Evolutionary conservation across 2,113 vertebrate species (phyloP), one percentile per base, ranked within the genome.

Genomic region (Psilopogon haemacephalus): DNA sequence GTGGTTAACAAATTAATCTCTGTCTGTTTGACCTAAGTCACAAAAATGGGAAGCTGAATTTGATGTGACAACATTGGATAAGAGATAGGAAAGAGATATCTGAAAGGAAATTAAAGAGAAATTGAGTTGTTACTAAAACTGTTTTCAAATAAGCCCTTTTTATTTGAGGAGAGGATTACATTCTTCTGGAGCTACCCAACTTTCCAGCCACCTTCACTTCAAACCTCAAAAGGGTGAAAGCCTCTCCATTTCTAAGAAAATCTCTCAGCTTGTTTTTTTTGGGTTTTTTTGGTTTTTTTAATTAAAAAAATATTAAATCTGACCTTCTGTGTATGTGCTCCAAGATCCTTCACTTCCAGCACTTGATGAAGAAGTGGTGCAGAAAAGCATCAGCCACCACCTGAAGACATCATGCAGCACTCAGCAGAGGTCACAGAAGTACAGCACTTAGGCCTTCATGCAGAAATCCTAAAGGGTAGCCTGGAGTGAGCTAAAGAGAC

Each of bases 371-470:
- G 58, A 65, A 59, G 11, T 21, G 55, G 63, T 54, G 63, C 54
- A 86, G 76, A 65, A 9, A 33, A 69, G 55, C 35, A 3, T 11
- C 2, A 12, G 48, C 3, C 1, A 56, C 50, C 13, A 38, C 13
- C 70, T 35, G 54, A 28, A 40, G 67, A 68, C 44, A 83, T 5
- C 58, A 46, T 2, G 1, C 16, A 33, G 65, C 33, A 55, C 46
- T 19, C 44, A 79, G 68, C 71, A 70, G 64, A 42, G 46, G 20
- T 26, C 74, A 42, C 52, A 12, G 62, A 60, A 28, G 52, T 33
- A 42, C 33, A 23, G 1, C 2, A 15, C 35, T 37, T 56, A 33
- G 28, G 54, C 5, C 5, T 0, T 11, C 32, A 2, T 24, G 26
- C 44, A 82, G 67, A 76, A 56, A 37, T 69, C 73, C 67, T 70